Conservation (phyloP, 2,888 invertebrate species). For the Brachyptera risi region DNA sequence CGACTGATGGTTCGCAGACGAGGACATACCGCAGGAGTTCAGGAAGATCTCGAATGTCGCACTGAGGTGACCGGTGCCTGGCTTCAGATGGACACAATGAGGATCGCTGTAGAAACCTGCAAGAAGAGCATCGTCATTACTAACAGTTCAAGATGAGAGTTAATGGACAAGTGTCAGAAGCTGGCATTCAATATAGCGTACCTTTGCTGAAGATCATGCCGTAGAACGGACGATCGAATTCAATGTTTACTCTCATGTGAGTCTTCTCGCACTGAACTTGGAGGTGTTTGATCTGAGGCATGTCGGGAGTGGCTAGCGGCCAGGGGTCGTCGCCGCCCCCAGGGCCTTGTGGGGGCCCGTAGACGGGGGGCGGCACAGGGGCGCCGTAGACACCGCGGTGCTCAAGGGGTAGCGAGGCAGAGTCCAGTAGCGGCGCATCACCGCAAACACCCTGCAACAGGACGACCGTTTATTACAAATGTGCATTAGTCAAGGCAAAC, state of each 20-base stretch:
- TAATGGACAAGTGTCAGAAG: neutral
- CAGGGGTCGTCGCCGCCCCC: slow-evolving; percentile 71
- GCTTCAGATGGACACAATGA: slow-evolving; percentile 87
- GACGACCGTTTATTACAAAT: no score
- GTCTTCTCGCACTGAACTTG: slow-evolving; percentile 95
- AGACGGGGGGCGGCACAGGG: slow-evolving; percentile 31
- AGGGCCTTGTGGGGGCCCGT: slow-evolving; percentile 41
- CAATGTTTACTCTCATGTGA: slow-evolving; percentile 91
- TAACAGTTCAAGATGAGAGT: neutral
- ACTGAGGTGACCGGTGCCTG: slow-evolving; percentile 84
- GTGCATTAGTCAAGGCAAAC: no score
- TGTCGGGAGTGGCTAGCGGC: slow-evolving; percentile 84
- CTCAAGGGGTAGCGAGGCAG: slow-evolving; percentile 68
- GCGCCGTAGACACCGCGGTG: slow-evolving; percentile 53
- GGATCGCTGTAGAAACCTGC: slow-evolving; percentile 79
- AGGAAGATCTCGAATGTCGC: slow-evolving; percentile 92
- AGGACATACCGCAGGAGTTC: slow-evolving; percentile 90
- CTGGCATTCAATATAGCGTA: no score
- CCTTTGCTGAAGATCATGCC: slow-evolving; percentile 95
- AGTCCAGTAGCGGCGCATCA: slow-evolving; percentile 57
- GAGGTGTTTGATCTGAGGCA: slow-evolving; percentile 88
- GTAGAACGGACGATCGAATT: slow-evolving; percentile 91
- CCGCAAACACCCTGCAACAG: slow-evolving; percentile 68
- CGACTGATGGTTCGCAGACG: slow-evolving; percentile 84
- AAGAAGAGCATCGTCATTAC: no score